Evolutionary conservation across 2,113 vertebrate species (phyloP), one percentile per base, ranked within the genome.

Genomic region (Pholis gunnellus): DNA sequence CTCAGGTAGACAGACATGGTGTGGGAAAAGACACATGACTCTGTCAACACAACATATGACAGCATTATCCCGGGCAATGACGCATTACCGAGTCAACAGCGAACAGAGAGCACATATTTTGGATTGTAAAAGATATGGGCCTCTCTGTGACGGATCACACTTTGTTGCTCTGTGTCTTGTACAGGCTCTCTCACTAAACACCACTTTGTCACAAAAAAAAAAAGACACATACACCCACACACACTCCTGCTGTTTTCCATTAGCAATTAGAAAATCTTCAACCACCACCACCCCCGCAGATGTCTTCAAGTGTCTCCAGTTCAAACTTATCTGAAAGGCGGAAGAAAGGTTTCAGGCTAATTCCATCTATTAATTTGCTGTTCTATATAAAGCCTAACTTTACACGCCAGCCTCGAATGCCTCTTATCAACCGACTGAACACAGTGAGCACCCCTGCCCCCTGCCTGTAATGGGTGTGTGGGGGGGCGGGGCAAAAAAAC

Each of bases 31-130:
- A 91, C 82, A 18, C 89, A 93, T 31, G 76, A 81, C 87, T 87
- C 90, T 91, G 92, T 93, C 92, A 93, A 86, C 82, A 85, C 86
- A 91, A 93, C 91, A 84, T 91, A 93, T 87, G 91, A 92, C 84
- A 44, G 81, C 92, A 94, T 94, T 94, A 94, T 92, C 87, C 84
- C 5, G 40, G 73, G 87, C 86, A 92, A 91, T 83, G 91, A 89
- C 15, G 90, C 93, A 84, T 92, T 42, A 69, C 88, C 15, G 5
- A 73, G 67, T 78, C 64, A 82, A 85, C 87, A 61, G 84, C 76
- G 64, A 80, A 44, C 69, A 66, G 73, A 75, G 69, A 78, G 75
- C 57, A n/a, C 57, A 18, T 86, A 76, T 88, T 86, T 88, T 70
- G 72, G 27, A 72, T 88, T 87, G 88, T 82, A 86, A 88, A 91